Evolutionary conservation across 2,113 vertebrate genomes (phyloP), one percentile per base, ranked within the genome.

Genomic region (Anolis carolinensis): DNA sequence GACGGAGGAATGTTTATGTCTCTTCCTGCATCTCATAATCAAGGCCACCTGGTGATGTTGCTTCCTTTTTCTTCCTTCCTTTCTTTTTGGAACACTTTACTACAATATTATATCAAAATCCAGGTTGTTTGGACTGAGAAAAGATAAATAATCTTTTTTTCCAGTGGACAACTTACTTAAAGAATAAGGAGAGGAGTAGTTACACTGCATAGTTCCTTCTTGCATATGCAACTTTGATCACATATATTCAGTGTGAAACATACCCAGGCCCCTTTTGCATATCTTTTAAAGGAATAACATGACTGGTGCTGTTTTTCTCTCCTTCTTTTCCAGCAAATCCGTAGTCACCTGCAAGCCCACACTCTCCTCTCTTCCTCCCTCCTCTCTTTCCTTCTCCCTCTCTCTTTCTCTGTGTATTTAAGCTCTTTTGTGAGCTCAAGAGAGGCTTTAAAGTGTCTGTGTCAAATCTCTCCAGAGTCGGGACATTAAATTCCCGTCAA

Each of bases 361-460:
- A 2, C 6, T 18, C 34, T 44, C 21, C n/a, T 13, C 27, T 21
- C 34, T 34, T 6, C 6, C 27, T 9, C 44, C 8, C 34, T 48
- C 23, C 7, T 5, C 27, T 9, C n/a, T 16, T 25, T 48, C 23
- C 7, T 5, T 7, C 68, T 25, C 77, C 30, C 39, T 8, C n/a
- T 25, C n/a, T 34, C 11, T 13, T 9, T 5, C 44, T 27, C n/a
- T 4, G 88, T 90, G 78, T 32, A 34, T 82, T 44, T 90, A 93
- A 89, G 92, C 91, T 86, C 13, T 73, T 79, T 27, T 90, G 84
- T 79, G 82, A 91, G 30, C 89, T 90, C 81, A 62, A 2, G 91
- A 87, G 86, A 82, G 85, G 83, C 67, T 93, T 93, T 90, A 79
- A 65, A 89, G 91, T 85, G 91, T 95, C 85, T 67, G 44, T 92